Evolutionary conservation across 2,797 vertebrate genomes (phyloP).

Genomic region (Dromococcyx pavoninus): DNA sequence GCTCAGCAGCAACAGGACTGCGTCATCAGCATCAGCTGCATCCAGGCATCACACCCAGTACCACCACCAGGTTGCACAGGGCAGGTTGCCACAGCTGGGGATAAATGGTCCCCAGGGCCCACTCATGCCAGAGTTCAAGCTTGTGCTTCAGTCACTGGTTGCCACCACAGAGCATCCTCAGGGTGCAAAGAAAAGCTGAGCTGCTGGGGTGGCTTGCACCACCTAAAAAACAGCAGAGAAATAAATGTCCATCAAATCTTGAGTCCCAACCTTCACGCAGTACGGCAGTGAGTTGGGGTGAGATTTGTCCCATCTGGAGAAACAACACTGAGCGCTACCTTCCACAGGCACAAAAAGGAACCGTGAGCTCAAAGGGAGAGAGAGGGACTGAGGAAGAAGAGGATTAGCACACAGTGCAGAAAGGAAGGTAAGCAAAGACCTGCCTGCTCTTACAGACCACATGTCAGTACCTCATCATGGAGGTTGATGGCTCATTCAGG

Average conservation of each 20-base stretch:
- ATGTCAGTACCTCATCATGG: not conserved
- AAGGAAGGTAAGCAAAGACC: not conserved
- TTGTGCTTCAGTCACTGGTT: not conserved
- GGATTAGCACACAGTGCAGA: not conserved
- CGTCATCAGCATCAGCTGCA: not conserved
- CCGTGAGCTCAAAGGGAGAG: fast-evolving
- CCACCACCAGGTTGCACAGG: not conserved
- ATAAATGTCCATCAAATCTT: not conserved
- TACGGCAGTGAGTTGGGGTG: not conserved
- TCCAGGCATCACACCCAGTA: fast-evolving
- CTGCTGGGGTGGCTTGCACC: too few species aligned
- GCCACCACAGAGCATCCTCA: not conserved
- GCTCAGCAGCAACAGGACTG: not conserved
- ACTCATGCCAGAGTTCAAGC: fast-evolving
- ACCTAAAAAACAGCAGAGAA: not conserved
- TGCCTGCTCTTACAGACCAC: not conserved
- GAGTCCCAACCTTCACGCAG: fast-evolving
- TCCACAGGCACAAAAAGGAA: not conserved
- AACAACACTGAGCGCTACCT: not conserved
- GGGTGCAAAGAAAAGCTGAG: not conserved
- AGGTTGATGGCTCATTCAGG: not conserved
- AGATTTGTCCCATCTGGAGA: not conserved
- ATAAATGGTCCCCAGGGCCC: not conserved
- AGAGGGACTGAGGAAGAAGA: not conserved
- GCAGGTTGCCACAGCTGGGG: not conserved